These are phyloP conservation scores for Dasypus novemcinctus DNA, from an alignment of 2,113 vertebrate species.

Conservation along the genomic window DNA sequence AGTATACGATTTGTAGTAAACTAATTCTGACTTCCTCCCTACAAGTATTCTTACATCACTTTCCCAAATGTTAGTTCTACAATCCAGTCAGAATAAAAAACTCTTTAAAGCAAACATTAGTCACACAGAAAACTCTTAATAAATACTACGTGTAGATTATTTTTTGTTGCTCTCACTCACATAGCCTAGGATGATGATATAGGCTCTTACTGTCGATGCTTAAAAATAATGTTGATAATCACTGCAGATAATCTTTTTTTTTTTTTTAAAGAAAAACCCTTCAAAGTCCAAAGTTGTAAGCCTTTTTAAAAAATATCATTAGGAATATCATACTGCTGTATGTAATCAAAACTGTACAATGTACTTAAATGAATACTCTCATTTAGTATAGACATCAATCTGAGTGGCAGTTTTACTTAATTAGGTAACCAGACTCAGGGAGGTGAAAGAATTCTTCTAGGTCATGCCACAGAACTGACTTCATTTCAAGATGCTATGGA, in stretches of 20 bases:
- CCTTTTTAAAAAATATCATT: not conserved
- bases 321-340: not conserved
- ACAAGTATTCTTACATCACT: not conserved
- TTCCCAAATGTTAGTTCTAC: not conserved
- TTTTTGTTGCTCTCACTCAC: slow-evolving; percentile 20
- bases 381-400: not conserved
- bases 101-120: slow-evolving; percentile 12
- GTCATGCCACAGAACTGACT: not conserved
- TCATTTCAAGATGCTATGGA: slow-evolving; percentile 21
- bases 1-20: not conserved
- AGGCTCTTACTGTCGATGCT: not conserved
- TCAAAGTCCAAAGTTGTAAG: not conserved
- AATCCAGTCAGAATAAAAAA: slow-evolving; percentile 17
- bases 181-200: not conserved
- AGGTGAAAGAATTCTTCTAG: slow-evolving; percentile 4
- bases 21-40: not conserved
- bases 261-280: not conserved
- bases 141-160: not conserved
- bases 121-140: not conserved
- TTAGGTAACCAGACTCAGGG: slow-evolving; percentile 14
- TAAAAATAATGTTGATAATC: not conserved
- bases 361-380: not conserved
- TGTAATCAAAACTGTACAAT: not conserved
- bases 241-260: not conserved
- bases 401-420: slow-evolving; percentile 35